Evolutionary conservation across 2,888 invertebrate genomes (phyloP).

Genomic region (Liodrosophila aerea): DNA sequence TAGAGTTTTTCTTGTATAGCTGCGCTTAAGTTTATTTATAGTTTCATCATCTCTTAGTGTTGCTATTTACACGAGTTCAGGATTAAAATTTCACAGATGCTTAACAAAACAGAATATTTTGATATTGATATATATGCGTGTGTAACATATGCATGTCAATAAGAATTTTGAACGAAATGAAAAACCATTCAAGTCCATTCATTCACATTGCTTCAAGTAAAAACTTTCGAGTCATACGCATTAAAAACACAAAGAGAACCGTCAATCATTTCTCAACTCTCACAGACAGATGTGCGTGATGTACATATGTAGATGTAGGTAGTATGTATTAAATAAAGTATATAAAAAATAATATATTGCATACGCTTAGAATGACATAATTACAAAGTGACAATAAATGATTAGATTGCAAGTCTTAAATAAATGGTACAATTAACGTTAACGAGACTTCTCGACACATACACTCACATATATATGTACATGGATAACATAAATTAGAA

Average conservation of each 20-base stretch:
- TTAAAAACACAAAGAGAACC: slow-evolving; percentile 37
- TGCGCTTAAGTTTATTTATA: slow-evolving; percentile 67
- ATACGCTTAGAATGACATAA: slow-evolving; percentile 52
- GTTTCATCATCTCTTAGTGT: slow-evolving; percentile 52
- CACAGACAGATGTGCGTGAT: slow-evolving; percentile 28
- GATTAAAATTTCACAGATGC: slow-evolving; percentile 64
- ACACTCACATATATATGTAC: slow-evolving; percentile 40
- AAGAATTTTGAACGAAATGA: slow-evolving; percentile 48
- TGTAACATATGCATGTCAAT: slow-evolving; percentile 42
- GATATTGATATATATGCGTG: slow-evolving; percentile 35
- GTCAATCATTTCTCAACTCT: slow-evolving; percentile 21
- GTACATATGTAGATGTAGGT: slow-evolving; percentile 28
- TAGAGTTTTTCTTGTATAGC: slow-evolving; percentile 32
- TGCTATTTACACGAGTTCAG: slow-evolving; percentile 70
- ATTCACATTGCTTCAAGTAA: slow-evolving; percentile 23
- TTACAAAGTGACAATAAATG: slow-evolving; percentile 61
- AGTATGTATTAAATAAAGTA: slow-evolving; percentile 26
- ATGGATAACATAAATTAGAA: slow-evolving; percentile 37
- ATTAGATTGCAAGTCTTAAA: slow-evolving; percentile 48
- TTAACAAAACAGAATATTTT: slow-evolving; percentile 67
- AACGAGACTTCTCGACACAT: slow-evolving; percentile 63
- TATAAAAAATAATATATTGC: slow-evolving; percentile 35
- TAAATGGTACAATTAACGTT: slow-evolving; percentile 74
- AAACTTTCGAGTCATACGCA: slow-evolving; percentile 29
- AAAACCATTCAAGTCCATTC: slow-evolving; percentile 35